Evolutionary conservation across 2,888 invertebrate species (phyloP).

Genomic region (Hoplodrina ambigua): DNA sequence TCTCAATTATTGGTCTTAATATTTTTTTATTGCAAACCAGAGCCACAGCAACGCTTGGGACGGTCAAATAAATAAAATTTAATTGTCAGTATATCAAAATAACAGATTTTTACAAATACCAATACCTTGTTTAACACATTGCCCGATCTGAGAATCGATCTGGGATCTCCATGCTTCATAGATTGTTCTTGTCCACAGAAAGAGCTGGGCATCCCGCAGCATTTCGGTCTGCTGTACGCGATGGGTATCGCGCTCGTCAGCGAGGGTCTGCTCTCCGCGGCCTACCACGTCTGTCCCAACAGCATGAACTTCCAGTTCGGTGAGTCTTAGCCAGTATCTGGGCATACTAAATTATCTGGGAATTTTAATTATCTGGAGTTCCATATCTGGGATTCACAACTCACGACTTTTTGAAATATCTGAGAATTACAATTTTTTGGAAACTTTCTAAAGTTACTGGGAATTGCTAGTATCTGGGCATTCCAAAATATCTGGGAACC

Average conservation of each 20-base stretch:
- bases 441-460: not conserved
- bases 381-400: not conserved
- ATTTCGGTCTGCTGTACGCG: slow-evolving; percentile 96
- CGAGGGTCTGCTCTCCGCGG: slow-evolving; percentile 96
- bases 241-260: slow-evolving; percentile 96
- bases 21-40: too few species aligned
- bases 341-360: not conserved
- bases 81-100: too few species aligned
- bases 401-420: not conserved
- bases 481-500: not conserved
- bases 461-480: not conserved
- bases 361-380: not conserved
- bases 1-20: too few species aligned
- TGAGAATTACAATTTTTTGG: not conserved
- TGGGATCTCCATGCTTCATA: too few species aligned
- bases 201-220: slow-evolving; percentile 94
- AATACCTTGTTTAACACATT: too few species aligned
- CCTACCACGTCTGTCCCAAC: slow-evolving; percentile 97
- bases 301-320: slow-evolving; percentile 98
- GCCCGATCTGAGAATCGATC: too few species aligned
- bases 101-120: too few species aligned
- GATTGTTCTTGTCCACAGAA: slow-evolving; percentile 70
- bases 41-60: too few species aligned
- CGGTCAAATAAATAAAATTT: too few species aligned
- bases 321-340: slow-evolving; percentile 73